These are phyloP conservation scores for Perizoma flavofasciatum DNA, from an alignment of 2,888 invertebrate species.

Conservation along the genomic window DNA sequence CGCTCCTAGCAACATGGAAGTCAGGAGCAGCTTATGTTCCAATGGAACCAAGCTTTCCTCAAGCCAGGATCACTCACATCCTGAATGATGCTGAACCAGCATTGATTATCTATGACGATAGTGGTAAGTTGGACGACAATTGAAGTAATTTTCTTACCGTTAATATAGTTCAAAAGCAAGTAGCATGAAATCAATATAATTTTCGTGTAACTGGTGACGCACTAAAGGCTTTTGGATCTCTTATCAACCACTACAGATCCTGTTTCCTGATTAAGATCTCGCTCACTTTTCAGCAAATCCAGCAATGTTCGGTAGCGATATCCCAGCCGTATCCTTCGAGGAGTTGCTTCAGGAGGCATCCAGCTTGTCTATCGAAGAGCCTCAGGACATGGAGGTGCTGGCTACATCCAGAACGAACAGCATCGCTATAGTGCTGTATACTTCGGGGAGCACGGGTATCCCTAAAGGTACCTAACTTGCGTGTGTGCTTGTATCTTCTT, in stretches of 20 bases:
- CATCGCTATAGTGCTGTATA: constrained; percentile 90
- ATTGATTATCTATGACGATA: constrained; percentile 86
- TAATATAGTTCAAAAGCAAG: no score
- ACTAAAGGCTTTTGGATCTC: no score
- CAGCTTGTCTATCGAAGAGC: constrained; percentile 62
- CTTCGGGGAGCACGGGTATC: constrained; percentile 95
- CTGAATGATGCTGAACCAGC: constrained; percentile 89
- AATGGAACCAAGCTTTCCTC: constrained; percentile 89
- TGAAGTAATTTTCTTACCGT: no score
- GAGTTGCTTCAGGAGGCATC: constrained; percentile 76
- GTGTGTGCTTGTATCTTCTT: no score
- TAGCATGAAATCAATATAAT: no score
- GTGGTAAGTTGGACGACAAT: constrained; percentile 63
- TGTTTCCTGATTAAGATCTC: no score
- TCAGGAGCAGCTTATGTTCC: constrained; percentile 94
- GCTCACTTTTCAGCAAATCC: constrained; percentile 61
- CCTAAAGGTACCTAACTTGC: constrained; percentile 88
- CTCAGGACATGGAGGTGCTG: constrained; percentile 69
- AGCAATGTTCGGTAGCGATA: constrained; percentile 65
- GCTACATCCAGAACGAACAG: constrained; percentile 69
- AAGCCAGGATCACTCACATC: constrained; percentile 89
- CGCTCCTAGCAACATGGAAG: constrained; percentile 90
- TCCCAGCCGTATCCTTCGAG: constrained; percentile 74
- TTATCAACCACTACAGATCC: no score
- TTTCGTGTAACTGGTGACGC: no score